phyloP scores from a whole-genome alignment of 2,113 vertebrate genomes.

The Silurus meridionalis region DNA sequence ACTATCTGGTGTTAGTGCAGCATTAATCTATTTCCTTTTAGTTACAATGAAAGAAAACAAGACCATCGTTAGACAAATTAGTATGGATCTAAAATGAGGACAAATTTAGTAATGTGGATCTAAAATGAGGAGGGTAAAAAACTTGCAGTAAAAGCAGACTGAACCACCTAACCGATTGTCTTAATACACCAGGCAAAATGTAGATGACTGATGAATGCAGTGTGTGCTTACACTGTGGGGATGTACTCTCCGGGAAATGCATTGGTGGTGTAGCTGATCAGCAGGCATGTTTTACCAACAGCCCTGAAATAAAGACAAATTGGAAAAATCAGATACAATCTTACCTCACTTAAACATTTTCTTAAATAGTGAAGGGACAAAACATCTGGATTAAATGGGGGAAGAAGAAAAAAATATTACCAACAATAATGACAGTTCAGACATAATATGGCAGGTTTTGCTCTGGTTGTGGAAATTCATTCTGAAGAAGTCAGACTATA shows the following conservation, averaged over 20 bases:
- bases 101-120: too few relatives aligned
- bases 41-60: not conserved
- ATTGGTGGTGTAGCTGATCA: conserved; percentile 99
- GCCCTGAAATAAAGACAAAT: conserved; percentile 74
- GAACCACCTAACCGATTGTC: not conserved
- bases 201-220: not conserved
- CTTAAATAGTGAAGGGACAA: too few relatives aligned
- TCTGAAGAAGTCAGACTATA: not conserved
- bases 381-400: too few relatives aligned
- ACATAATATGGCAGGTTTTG: not conserved
- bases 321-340: too few relatives aligned
- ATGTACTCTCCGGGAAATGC: conserved; percentile 98
- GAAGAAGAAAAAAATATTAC: too few relatives aligned
- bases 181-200: not conserved
- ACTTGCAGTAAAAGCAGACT: not conserved
- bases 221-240: conserved; percentile 95
- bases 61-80: not conserved
- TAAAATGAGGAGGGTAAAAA: too few relatives aligned
- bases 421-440: not conserved
- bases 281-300: conserved; percentile 98
- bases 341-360: too few relatives aligned
- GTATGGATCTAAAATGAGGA: not conserved
- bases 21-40: not conserved
- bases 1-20: not conserved
- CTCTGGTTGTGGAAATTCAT: not conserved